Evolutionary conservation across 2,888 invertebrate genomes (phyloP).

Genomic region (Rhamphomyia laevipes): DNA sequence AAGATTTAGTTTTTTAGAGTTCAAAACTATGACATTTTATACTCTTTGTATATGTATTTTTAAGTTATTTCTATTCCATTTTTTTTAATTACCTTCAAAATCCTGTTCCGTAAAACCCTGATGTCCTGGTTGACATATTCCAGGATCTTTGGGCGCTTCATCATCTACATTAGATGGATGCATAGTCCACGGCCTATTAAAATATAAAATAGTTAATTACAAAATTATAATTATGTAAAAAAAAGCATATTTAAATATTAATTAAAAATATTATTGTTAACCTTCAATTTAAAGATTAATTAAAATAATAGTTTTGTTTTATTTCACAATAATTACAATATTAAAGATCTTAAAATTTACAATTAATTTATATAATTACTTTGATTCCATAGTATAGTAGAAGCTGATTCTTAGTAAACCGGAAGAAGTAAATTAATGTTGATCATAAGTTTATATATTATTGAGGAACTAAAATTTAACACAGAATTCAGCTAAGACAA

Average conservation of each 20-base stretch:
- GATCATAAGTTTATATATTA: background rate
- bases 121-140: slow-evolving; percentile 61
- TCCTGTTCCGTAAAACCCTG: slow-evolving; percentile 78
- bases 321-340: no score
- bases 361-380: no score
- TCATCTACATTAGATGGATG: slow-evolving; percentile 48
- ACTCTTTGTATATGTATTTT: no score
- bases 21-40: no score
- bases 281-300: no score
- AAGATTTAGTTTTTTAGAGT: no score
- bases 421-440: background rate
- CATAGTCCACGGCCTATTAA: slow-evolving; percentile 48
- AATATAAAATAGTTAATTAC: slow-evolving; percentile 6
- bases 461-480: background rate
- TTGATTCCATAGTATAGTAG: no score
- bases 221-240: background rate
- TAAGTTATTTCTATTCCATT: no score
- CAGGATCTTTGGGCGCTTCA: slow-evolving; percentile 79
- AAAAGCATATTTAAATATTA: background rate
- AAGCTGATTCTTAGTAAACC: background rate
- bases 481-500: no score
- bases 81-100: slow-evolving; percentile 67
- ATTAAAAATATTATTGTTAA: no score
- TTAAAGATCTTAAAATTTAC: no score
- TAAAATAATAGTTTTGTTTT: no score